A percentile compares a stretch with the other conserved stretches of the same genome.
phyloP scores from a whole-genome alignment of 2,113 vertebrate genomes.

The Oryzias woworae region DNA sequence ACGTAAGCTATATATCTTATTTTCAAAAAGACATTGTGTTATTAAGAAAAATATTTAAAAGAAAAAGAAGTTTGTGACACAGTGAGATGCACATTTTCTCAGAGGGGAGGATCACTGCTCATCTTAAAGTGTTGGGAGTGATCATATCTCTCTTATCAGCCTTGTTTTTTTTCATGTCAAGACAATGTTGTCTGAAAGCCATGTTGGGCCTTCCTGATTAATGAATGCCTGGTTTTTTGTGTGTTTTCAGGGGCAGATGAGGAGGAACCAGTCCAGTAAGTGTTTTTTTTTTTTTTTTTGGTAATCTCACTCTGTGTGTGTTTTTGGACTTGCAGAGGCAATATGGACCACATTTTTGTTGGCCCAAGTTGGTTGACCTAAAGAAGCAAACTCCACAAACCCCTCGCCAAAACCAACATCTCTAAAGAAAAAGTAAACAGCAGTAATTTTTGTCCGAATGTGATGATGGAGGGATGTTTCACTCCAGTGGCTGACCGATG shows the following conservation, averaged over 20 bases:
- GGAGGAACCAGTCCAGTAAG: slow-evolving; percentile 95
- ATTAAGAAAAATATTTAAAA: not conserved
- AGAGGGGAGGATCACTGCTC: slow-evolving; percentile 7
- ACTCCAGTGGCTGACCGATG: slow-evolving; percentile 56
- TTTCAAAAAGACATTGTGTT: not conserved
- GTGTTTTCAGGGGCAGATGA: slow-evolving; percentile 87
- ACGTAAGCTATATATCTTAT: not conserved
- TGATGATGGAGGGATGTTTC: slow-evolving; percentile 31
- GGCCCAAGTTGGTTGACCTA: slow-evolving; percentile 50
- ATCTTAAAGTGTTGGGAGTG: not conserved
- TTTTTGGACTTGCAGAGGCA: slow-evolving; percentile 7
- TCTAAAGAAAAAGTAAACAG: slow-evolving; percentile 56
- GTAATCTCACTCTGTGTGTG: slow-evolving; percentile 37
- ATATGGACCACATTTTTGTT: slow-evolving; percentile 50
- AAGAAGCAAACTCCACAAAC: slow-evolving; percentile 45
- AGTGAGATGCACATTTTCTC: not conserved
- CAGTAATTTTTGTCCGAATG: slow-evolving; percentile 40
- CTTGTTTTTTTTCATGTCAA: slow-evolving; percentile 7
- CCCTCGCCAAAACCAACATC: slow-evolving; percentile 64
- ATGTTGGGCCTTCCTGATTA: slow-evolving; percentile 28
- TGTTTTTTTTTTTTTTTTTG: slow-evolving; percentile 76
- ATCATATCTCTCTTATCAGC: not conserved
- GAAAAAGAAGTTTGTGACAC: not conserved
- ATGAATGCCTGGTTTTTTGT: slow-evolving; percentile 65
- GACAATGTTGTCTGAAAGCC: slow-evolving; percentile 1